phyloP scores from a whole-genome alignment of 2,888 invertebrate genomes.

The Caenorhabditis sp. region DNA sequence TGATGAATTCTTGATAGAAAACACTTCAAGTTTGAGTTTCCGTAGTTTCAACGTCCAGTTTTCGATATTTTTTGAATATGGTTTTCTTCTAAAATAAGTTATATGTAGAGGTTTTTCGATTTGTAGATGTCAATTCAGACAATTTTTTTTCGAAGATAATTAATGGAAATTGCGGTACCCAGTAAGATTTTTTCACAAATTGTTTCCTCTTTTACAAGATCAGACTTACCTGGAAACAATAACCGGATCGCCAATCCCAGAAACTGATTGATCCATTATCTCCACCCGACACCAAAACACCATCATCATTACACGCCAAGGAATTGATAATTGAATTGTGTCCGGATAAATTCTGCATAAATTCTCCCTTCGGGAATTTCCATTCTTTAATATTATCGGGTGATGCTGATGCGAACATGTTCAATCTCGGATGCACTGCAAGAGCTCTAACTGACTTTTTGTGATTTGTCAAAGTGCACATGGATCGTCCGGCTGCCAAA shows the following conservation, averaged over 20 bases:
- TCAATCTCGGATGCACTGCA: slow-evolving; percentile 66
- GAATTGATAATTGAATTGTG: slow-evolving; percentile 98
- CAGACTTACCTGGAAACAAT: slow-evolving; percentile 85
- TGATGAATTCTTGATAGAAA: too few relatives aligned
- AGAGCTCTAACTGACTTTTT: slow-evolving; percentile 75
- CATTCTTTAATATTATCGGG: slow-evolving; percentile 99
- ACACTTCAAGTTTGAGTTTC: too few relatives aligned
- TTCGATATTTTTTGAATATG: too few relatives aligned
- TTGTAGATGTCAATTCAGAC: too few relatives aligned
- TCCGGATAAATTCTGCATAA: slow-evolving; percentile 82
- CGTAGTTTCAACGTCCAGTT: too few relatives aligned
- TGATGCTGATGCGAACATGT: slow-evolving; percentile 96
- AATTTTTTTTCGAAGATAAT: too few relatives aligned
- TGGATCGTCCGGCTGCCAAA: slow-evolving; percentile 90
- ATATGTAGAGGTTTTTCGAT: too few relatives aligned
- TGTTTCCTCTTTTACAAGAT: too few relatives aligned
- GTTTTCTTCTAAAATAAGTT: too few relatives aligned
- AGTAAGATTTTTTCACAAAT: too few relatives aligned
- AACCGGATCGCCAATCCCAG: slow-evolving; percentile 99
- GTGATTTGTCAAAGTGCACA: slow-evolving; percentile 94
- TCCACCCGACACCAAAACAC: slow-evolving; percentile 93
- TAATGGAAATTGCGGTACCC: too few relatives aligned
- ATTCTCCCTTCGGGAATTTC: slow-evolving; percentile 96
- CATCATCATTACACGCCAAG: slow-evolving; percentile 90
- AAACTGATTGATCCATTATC: slow-evolving; percentile 96